Conservation (phyloP, 1,140 invertebrate species). For the Lepidurus arcticus region DNA sequence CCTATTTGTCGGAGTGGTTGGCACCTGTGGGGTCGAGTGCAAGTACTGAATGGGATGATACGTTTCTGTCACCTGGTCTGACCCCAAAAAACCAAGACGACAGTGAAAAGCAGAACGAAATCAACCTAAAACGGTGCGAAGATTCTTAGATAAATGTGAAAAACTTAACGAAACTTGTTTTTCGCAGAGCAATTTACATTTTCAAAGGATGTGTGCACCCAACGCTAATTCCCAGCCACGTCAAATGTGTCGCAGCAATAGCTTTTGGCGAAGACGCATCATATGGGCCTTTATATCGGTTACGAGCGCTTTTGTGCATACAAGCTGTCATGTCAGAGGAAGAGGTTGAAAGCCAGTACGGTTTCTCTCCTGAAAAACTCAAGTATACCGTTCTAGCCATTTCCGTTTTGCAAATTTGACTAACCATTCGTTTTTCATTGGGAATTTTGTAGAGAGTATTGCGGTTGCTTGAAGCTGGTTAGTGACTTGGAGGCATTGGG, state of each 20-base stretch:
- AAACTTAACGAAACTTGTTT: background rate
- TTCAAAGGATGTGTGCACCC: background rate
- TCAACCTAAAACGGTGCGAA: background rate
- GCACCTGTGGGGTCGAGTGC: background rate
- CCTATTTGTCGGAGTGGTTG: background rate
- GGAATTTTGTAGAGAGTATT: background rate
- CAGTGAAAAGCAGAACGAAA: background rate
- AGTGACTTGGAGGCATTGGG: background rate
- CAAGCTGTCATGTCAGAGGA: background rate
- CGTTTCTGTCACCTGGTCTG: background rate
- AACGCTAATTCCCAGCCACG: background rate
- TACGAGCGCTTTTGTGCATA: background rate
- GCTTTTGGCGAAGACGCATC: background rate
- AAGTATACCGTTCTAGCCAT: background rate
- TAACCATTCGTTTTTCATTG: background rate
- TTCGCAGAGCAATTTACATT: background rate
- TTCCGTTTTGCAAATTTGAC: background rate
- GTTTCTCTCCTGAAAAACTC: background rate
- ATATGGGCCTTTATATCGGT: background rate
- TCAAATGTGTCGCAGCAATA: background rate
- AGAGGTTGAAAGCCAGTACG: background rate
- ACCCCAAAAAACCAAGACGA: background rate
- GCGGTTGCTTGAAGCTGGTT: background rate
- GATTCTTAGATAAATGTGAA: background rate
- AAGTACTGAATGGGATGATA: background rate